Percentiles rank a stretch among this genome's conserved stretches.
Conservation (phyloP, 2,888 invertebrate genomes). For the Caenorhabditis doughertyi region DNA sequence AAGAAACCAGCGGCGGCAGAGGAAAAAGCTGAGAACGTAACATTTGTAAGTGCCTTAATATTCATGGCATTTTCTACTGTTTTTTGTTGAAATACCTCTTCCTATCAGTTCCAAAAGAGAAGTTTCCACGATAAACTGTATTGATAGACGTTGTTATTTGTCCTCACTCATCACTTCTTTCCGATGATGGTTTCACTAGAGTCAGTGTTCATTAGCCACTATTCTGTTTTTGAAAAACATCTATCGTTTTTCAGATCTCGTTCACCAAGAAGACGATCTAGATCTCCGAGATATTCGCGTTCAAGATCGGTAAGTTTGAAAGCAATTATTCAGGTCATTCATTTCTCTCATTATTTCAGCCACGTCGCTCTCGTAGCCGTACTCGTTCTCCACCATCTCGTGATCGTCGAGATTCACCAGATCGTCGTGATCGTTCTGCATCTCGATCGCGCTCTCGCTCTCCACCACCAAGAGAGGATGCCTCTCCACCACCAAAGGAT, state of each 20-base stretch:
- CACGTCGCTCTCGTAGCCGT: constrained; percentile 60
- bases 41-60: constrained; percentile 32
- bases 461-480: background rate
- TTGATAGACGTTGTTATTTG: constrained; percentile 14
- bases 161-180: background rate
- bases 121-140: background rate
- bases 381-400: constrained; percentile 64
- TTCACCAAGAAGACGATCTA: constrained; percentile 64
- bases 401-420: constrained; percentile 44
- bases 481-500: constrained; percentile 9
- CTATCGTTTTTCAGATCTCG: constrained; percentile 54
- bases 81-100: background rate
- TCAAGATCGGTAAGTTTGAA: constrained; percentile 62
- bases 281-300: constrained; percentile 69
- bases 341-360: constrained; percentile 52
- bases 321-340: background rate
- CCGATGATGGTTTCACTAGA: too few relatives aligned
- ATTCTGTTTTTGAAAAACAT: background rate
- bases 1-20: constrained; percentile 16
- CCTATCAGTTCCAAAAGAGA: background rate
- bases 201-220: background rate
- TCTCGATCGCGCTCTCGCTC: constrained; percentile 41
- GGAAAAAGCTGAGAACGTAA: constrained; percentile 3
- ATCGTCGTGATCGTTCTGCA: constrained; percentile 9
- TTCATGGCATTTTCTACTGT: constrained; percentile 19